These are phyloP conservation scores for Clarias fuscus DNA, from an alignment of 2,797 vertebrate genomes.

Conservation along the genomic window DNA sequence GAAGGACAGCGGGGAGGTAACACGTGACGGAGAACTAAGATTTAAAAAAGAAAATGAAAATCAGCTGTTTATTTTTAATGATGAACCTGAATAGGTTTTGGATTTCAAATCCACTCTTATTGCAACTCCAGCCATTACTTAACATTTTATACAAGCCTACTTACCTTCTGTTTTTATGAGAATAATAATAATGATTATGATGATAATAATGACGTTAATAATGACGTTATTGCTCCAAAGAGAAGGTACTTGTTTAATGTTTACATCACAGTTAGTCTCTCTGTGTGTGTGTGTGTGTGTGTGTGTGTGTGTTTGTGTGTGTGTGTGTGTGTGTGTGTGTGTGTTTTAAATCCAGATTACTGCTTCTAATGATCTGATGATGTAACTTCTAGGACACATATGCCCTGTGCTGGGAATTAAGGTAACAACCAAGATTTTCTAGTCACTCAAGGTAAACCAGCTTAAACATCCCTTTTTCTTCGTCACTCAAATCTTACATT, in stretches of 20 bases:
- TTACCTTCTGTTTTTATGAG: background rate
- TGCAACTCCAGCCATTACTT: background rate
- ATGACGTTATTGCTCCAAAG: too few relatives aligned
- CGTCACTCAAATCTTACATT: background rate
- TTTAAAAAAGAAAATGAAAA: background rate
- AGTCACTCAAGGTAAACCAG: constrained; percentile 32
- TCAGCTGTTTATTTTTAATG: background rate
- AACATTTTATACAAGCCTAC: background rate
- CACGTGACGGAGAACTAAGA: too few relatives aligned
- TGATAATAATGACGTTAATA: too few relatives aligned
- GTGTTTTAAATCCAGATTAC: background rate
- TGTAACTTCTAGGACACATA: constrained; percentile 28
- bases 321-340: too few relatives aligned
- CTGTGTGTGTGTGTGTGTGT: too few relatives aligned
- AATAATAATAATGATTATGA: background rate
- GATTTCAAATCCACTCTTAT: background rate
- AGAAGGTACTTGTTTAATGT: background rate
- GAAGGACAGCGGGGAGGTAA: background rate
- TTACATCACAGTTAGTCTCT: background rate
- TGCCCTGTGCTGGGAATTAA: constrained; percentile 25
- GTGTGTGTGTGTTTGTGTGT: too few relatives aligned
- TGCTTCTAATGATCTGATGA: background rate
- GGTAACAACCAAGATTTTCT: constrained; percentile 41
- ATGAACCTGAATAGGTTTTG: background rate
- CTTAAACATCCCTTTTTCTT: constrained; percentile 4